phyloP scores from a whole-genome alignment of 2,797 vertebrate species.

The Diplodus puntazzo region DNA sequence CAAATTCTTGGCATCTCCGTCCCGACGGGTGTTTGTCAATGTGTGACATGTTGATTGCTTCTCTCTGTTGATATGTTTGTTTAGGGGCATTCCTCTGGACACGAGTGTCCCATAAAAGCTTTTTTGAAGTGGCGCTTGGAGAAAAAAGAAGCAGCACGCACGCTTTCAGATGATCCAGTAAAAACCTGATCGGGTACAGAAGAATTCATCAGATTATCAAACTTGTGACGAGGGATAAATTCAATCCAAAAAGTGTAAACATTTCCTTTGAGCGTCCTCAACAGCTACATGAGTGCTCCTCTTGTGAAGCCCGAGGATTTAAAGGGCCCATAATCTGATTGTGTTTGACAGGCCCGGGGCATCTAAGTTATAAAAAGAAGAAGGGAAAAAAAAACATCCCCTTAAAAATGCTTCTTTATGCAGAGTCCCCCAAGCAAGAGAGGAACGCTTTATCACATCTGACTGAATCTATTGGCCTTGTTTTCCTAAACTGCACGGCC shows the following conservation, averaged over 20 bases:
- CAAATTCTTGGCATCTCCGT: slow-evolving; percentile 66
- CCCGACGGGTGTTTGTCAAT: slow-evolving; percentile 63
- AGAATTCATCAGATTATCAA: slow-evolving; percentile 24
- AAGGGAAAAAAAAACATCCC: slow-evolving; percentile 34
- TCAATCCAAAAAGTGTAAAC: slow-evolving; percentile 24
- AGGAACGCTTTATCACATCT: slow-evolving; percentile 73
- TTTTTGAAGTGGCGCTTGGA: slow-evolving; percentile 28
- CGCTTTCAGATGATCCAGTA: slow-evolving; percentile 5
- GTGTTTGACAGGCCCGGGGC: slow-evolving; percentile 62
- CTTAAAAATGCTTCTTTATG: slow-evolving; percentile 72
- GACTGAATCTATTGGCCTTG: slow-evolving; percentile 73
- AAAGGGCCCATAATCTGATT: slow-evolving; percentile 64
- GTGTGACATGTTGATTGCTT: slow-evolving; percentile 65
- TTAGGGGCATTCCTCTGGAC: slow-evolving; percentile 64
- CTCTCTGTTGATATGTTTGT: slow-evolving; percentile 63
- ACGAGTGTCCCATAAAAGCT: slow-evolving; percentile 42
- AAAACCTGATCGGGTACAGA: slow-evolving; percentile 1
- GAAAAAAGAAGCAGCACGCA: not conserved
- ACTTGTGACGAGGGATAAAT: slow-evolving; percentile 26
- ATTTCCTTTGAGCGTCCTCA: slow-evolving; percentile 41
- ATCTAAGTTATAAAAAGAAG: slow-evolving; percentile 67
- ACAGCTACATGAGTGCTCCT: slow-evolving; percentile 28
- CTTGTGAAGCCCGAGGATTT: slow-evolving; percentile 47
- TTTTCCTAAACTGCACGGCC: slow-evolving; percentile 63
- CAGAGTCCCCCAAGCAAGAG: slow-evolving; percentile 68